Base-by-base conservation (phyloP, 2,113 vertebrate species). In the Channa maculata region DNA sequence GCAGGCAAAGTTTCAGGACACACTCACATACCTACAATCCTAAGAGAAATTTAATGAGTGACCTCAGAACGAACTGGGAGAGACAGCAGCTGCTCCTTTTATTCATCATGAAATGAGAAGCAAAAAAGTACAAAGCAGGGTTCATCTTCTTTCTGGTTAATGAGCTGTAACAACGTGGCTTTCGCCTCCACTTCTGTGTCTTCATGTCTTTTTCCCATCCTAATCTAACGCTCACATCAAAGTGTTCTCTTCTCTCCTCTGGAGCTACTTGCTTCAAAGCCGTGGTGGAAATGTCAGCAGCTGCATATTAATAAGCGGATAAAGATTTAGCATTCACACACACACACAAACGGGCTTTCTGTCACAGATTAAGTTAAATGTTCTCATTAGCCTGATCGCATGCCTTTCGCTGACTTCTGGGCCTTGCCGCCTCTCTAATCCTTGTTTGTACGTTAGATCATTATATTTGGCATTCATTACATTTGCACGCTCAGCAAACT, bases 271-370 rank as follows among this genome's bases (percentile, higher is more conserved):
- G 68, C 86, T 86, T 88, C 86, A 89, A 86, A 84, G 76, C 43
- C 1, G 1, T 60, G 65, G 49, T 84, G 69, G 54, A 84, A 76
- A 86, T 84, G 83, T 88, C 88, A 75, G 75, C 73, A 66, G 84
- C 75, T 73, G 86, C 86, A 84, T 86, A 65, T 11, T 80, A 88
- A 88, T 84, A 46, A 80, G 79, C 60, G 63, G 73, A 67, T 80
- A 7, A 77, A 49, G 68, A 54, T 71, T 79, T 79, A 62, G 39
- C 38, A 79, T 71, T 72, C 75, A 66, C 78, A 66, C 60, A 65
- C 63, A 70, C 48, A 39, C 63, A 80, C 45, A 71, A 24, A 59
- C 78, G 61, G 41, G 51, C 65, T 54, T 63, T 65, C 59, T 36
- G 64, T 44, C 5, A 38, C 75, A 75, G 67, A 86, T 85, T 71